phyloP scores from a whole-genome alignment of 2,113 vertebrate genomes.

The Machaerirhynchus nigripectus region DNA sequence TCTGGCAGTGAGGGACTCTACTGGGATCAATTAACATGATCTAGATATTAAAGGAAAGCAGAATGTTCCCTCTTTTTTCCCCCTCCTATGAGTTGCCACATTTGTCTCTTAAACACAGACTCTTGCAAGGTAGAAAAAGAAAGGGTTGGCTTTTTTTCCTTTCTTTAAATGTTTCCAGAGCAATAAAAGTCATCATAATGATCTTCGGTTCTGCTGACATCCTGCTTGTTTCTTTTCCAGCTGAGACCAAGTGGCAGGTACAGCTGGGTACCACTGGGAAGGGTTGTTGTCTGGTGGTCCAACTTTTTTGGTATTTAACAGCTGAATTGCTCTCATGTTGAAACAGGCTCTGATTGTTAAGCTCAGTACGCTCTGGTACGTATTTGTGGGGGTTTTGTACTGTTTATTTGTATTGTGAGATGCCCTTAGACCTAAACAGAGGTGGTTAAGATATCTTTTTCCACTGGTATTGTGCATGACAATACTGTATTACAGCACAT shows the following conservation, averaged over 20 bases:
- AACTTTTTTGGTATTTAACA: not conserved
- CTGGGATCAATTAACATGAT: conserved; percentile 24
- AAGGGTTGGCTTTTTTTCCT: not conserved
- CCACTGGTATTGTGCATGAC: not conserved
- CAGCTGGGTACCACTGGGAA: not conserved
- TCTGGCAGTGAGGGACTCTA: not conserved
- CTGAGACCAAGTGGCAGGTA: not conserved
- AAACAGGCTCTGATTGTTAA: not conserved
- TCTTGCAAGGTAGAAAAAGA: not conserved
- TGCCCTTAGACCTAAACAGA: not conserved
- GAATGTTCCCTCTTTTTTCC: not conserved
- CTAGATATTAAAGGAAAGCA: conserved; percentile 13
- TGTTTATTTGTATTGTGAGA: not conserved
- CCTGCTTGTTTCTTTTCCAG: not conserved
- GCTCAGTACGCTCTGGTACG: not conserved
- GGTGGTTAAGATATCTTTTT: not conserved
- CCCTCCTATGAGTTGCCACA: not conserved
- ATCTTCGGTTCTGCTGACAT: not conserved
- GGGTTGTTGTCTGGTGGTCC: not conserved
- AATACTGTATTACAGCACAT: not conserved
- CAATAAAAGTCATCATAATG: not conserved
- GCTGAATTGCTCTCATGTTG: not conserved
- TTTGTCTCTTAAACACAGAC: not conserved
- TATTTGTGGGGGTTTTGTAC: not conserved
- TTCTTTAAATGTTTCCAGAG: not conserved